phyloP scores from a whole-genome alignment of 2,888 invertebrate genomes.

The Athalia rosae region DNA sequence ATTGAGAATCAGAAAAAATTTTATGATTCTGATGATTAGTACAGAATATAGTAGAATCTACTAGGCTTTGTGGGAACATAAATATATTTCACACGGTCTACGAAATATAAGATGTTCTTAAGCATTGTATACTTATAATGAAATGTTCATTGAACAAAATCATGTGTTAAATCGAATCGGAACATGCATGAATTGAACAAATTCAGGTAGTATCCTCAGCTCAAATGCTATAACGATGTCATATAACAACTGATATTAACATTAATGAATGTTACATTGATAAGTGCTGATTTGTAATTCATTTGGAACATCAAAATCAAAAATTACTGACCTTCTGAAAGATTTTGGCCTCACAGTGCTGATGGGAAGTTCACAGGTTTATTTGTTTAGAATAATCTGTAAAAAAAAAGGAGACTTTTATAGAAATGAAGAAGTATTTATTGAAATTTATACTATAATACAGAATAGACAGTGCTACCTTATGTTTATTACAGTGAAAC shows the following conservation, averaged over 20 bases:
- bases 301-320: background rate
- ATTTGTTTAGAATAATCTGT: conserved; percentile 26
- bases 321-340: conserved; percentile 28
- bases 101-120: background rate
- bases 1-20: background rate
- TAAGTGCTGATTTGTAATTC: background rate
- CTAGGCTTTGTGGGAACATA: background rate
- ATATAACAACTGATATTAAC: conserved; percentile 10
- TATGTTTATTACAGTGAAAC: no score
- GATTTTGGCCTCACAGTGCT: conserved; percentile 10
- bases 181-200: background rate
- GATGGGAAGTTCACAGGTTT: conserved; percentile 15
- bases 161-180: background rate
- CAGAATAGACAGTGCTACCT: no score
- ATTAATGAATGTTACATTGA: conserved; percentile 1
- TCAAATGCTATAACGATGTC: conserved; percentile 1
- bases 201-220: conserved; percentile 12
- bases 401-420: background rate
- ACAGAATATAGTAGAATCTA: background rate
- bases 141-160: background rate
- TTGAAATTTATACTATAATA: background rate
- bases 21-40: background rate
- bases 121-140: background rate
- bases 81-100: background rate
- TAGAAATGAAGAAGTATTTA: background rate